Evolutionary conservation across 2,888 invertebrate species (phyloP).

Genomic region (Drosophila parthenogenetica): DNA sequence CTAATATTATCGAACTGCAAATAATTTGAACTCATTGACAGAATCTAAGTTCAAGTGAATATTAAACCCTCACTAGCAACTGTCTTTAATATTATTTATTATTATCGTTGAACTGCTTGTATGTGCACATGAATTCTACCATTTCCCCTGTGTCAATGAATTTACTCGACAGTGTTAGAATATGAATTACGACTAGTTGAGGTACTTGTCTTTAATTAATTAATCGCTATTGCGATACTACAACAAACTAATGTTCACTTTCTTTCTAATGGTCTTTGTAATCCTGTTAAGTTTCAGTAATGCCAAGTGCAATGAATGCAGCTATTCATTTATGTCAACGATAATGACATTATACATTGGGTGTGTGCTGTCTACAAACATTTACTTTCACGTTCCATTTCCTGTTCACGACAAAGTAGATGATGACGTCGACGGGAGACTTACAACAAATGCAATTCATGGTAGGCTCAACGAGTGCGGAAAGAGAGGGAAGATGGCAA

Average conservation of each 20-base stretch:
- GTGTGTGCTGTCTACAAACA: slow-evolving; percentile 65
- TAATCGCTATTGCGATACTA: slow-evolving; percentile 70
- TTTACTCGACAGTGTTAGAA: slow-evolving; percentile 1
- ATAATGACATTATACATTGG: slow-evolving; percentile 83
- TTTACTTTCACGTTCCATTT: slow-evolving; percentile 5
- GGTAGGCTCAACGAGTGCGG: slow-evolving; percentile 61
- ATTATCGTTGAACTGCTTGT: slow-evolving; percentile 37
- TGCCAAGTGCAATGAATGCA: slow-evolving; percentile 84
- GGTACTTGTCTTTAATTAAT: slow-evolving; percentile 73
- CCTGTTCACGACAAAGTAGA: slow-evolving; percentile 20
- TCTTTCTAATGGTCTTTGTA: slow-evolving; percentile 39
- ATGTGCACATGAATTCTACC: slow-evolving; percentile 5
- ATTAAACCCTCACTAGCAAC: not conserved
- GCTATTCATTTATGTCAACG: slow-evolving; percentile 84
- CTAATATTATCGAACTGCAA: not conserved
- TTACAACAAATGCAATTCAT: slow-evolving; percentile 61
- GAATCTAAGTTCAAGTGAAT: no score
- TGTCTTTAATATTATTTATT: slow-evolving; percentile 8
- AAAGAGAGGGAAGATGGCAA: slow-evolving; percentile 1
- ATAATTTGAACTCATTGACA: no score
- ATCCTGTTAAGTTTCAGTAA: slow-evolving; percentile 48
- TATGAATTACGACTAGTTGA: slow-evolving; percentile 10
- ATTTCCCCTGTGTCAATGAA: slow-evolving; percentile 14
- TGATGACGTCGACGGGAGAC: slow-evolving; percentile 35
- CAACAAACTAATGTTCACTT: slow-evolving; percentile 53